Evolutionary conservation across 2,113 vertebrate species (phyloP), one percentile per base, ranked within the genome.

Genomic region (Paralichthys olivaceus): DNA sequence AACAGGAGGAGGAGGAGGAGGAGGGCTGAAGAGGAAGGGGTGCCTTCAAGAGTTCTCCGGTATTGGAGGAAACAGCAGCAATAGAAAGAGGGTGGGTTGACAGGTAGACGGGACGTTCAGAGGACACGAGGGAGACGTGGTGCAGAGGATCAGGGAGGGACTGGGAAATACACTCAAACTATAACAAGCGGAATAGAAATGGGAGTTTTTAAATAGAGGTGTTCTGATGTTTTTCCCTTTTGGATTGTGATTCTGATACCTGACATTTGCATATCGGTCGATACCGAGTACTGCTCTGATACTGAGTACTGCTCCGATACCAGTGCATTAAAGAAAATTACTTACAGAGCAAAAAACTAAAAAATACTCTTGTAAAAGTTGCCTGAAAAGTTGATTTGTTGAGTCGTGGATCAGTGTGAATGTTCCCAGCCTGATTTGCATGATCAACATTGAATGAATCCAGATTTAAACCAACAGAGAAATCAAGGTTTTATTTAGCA

Each of bases 401-500:
- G 25, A 17, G 3, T 49, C 62, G 26, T 69, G 75, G 58, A 22
- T 81, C 56, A 60, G 79, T 74, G 71, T 62, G 65, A 78, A 63
- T 54, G 67, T 25, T 55, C 55, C 6, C 45, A 22, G 4, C 12
- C 61, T 68, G 51, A 45, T 77, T 84, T 77, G 43, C 59, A 76
- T 72, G 72, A 67, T 64, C 59, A 32, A 40, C 43, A 75, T 69
- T 80, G 37, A 68, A 55, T 49, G 59, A 81, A 83, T 74, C 53
- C 58, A 80, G 37, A 70, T 67, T 4, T 47, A 19, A 47, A 47
- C 74, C 65, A 75, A 56, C 80, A 23, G 72, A 82, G 79, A 81
- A 89, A 79, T 80, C 69, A 84, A 56, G 37, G 65, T 62, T 69
- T 86, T 57, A 69, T 66, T 79, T 40, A 40, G 32, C 37, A 68